Base-by-base conservation (phyloP, 2,113 vertebrate genomes). In the Camelus dromedarius region DNA sequence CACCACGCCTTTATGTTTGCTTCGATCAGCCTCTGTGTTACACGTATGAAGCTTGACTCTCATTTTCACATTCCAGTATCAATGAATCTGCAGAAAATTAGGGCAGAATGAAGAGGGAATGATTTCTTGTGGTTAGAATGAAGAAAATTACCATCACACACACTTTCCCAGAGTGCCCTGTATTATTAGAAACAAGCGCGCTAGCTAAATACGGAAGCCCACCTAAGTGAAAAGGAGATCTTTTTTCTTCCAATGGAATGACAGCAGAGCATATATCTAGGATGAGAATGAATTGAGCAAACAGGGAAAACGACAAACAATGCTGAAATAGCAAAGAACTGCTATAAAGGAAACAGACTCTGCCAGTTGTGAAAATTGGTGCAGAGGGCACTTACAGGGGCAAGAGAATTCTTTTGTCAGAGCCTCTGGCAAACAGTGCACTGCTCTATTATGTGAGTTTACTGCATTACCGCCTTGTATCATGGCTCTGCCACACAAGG, bases 71-170 rank as follows among this genome's bases (percentile, higher is more conserved):
- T 6, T 38, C 56, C 52, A 22, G 5, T 16, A 7, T 62, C 72
- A 73, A 82, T 38, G 38, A 90, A 93, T 96, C 79, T 96, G n/a
- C 6, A 97, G 96, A 60, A 66, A 97, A 77, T 60, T 64, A 67
- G 92, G 92, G 76, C n/a, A 93, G 72, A 85, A 87, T 50, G 93
- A 60, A 22, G 54, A 80, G 16, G 84, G 52, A 64, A 52, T 8
- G 4, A 58, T 7, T 92, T 75, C 0, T 89, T 94, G 87, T 81
- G 52, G 4, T 60, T n/a, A 38, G 76, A 66, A 94, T 70, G 26
- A 64, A 80, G 76, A 90, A 56, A 52, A 32, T 84, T 50, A 90
- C 48, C 56, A 54, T 66, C 12, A 20, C 58, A 38, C 56, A 54
- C 48, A 66, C 19, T 86, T 96, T 73, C 35, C 35, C n/a, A 24